Evolutionary conservation across 2,113 vertebrate species (phyloP).

Genomic region (Forbesichthys agassizii): DNA sequence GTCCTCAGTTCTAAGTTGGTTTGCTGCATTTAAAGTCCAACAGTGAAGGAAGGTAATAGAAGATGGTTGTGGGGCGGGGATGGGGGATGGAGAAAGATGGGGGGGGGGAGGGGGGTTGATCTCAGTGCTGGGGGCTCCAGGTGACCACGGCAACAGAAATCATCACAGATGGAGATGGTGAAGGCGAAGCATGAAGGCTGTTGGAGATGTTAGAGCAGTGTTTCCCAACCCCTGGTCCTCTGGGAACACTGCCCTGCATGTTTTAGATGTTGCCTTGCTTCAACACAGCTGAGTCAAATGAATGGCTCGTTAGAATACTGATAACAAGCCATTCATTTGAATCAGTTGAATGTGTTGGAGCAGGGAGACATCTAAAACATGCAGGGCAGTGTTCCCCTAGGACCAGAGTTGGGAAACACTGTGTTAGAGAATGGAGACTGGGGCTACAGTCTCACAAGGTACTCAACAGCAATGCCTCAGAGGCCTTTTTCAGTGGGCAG

Average conservation of each 20-base stretch:
- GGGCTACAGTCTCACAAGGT: not conserved
- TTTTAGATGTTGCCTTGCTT: too few species aligned
- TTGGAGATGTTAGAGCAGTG: not conserved
- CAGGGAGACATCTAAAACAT: too few species aligned
- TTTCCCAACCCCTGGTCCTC: too few species aligned
- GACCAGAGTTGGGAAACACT: too few species aligned
- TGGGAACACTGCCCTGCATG: too few species aligned
- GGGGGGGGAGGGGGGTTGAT: not conserved
- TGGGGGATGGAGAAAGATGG: constrained; percentile 5
- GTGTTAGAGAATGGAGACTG: not conserved
- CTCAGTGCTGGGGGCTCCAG: not conserved
- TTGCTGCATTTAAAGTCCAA: constrained; percentile 62
- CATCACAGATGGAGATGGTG: not conserved
- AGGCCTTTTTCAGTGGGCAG: too few species aligned
- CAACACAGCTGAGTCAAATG: too few species aligned
- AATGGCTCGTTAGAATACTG: too few species aligned
- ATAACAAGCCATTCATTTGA: too few species aligned
- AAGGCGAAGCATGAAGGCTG: not conserved
- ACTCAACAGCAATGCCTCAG: too few species aligned
- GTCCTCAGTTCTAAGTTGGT: constrained; percentile 41
- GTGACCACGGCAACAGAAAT: not conserved
- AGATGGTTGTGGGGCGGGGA: not conserved
- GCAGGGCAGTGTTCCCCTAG: too few species aligned
- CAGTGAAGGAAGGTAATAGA: constrained; percentile 41
- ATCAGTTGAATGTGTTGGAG: too few species aligned